These are phyloP conservation scores for Halocynthia roretzi DNA, from an alignment of 23 tunicate genomes.

Conservation along the genomic window DNA sequence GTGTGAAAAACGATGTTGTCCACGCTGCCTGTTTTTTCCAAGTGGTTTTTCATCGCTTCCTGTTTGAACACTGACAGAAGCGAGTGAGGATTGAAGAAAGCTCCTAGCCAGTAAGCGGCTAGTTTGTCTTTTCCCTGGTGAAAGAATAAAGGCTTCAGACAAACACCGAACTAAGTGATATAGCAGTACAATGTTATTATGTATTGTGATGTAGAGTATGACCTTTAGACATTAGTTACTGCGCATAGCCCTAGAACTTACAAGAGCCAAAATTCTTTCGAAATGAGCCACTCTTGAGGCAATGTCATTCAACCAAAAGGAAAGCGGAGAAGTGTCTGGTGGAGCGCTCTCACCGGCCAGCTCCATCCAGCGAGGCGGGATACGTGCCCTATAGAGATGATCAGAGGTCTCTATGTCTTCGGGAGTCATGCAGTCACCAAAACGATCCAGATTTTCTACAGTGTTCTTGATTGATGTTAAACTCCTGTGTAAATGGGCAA, in stretches of 20 bases:
- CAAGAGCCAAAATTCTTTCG: slow-evolving; percentile 75
- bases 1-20: slow-evolving; percentile 73
- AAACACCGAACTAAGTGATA: background rate
- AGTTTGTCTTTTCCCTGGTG: slow-evolving; percentile 77
- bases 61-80: slow-evolving; percentile 65
- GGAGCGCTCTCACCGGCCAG: slow-evolving; percentile 77
- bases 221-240: too few species aligned
- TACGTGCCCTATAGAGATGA: slow-evolving; percentile 46
- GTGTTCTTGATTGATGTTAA: slow-evolving; percentile 46
- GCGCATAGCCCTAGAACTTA: background rate
- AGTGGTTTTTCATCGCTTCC: slow-evolving; percentile 59
- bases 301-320: slow-evolving; percentile 74
- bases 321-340: slow-evolving; percentile 52
- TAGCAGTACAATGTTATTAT: too few species aligned
- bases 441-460: slow-evolving; percentile 73
- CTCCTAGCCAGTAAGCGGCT: slow-evolving; percentile 90
- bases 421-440: slow-evolving; percentile 57
- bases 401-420: slow-evolving; percentile 63
- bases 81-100: slow-evolving; percentile 69
- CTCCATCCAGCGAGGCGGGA: slow-evolving; percentile 72
- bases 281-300: slow-evolving; percentile 50
- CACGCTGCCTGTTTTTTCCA: slow-evolving; percentile 76
- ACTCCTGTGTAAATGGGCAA: slow-evolving; percentile 22
- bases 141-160: background rate
- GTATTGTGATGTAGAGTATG: too few species aligned